Evolutionary conservation across 1,140 invertebrate genomes (phyloP).

Genomic region (Capitella teleta): DNA sequence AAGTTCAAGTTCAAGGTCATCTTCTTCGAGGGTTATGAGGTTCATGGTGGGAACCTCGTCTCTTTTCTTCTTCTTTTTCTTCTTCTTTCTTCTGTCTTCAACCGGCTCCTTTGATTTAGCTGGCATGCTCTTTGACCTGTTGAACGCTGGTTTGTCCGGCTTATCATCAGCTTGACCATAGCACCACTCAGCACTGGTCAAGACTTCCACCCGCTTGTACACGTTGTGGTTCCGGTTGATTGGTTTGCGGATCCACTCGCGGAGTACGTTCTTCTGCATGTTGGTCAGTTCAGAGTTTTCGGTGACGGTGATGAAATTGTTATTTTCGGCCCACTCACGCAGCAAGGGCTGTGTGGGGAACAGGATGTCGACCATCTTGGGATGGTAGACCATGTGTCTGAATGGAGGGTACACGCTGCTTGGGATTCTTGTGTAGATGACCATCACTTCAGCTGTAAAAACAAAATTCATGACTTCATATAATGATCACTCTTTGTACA

Average conservation of each 20-base stretch:
- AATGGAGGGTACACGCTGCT: slow-evolving; percentile 3
- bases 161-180: no score
- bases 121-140: no score
- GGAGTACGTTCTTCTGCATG: slow-evolving; percentile 7
- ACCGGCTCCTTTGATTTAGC: no score
- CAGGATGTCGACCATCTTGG: slow-evolving; percentile 3
- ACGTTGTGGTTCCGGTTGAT: background rate
- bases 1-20: no score
- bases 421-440: slow-evolving; percentile 7
- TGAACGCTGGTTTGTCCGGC: no score
- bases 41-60: no score
- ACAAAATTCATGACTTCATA: no score
- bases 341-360: slow-evolving; percentile 7
- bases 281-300: slow-evolving; percentile 1
- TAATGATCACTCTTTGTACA: background rate
- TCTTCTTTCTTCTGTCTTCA: no score
- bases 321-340: background rate
- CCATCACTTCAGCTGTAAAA: slow-evolving; percentile 6
- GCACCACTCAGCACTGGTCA: background rate
- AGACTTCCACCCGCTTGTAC: background rate
- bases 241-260: background rate
- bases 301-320: slow-evolving; percentile 2
- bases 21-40: no score
- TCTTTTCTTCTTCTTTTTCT: no score
- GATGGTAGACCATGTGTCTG: slow-evolving; percentile 9